A percentile compares a stretch with the other conserved stretches of the same genome.
Conservation (phyloP, 2,888 invertebrate species). For the Cephus sareptanus region DNA sequence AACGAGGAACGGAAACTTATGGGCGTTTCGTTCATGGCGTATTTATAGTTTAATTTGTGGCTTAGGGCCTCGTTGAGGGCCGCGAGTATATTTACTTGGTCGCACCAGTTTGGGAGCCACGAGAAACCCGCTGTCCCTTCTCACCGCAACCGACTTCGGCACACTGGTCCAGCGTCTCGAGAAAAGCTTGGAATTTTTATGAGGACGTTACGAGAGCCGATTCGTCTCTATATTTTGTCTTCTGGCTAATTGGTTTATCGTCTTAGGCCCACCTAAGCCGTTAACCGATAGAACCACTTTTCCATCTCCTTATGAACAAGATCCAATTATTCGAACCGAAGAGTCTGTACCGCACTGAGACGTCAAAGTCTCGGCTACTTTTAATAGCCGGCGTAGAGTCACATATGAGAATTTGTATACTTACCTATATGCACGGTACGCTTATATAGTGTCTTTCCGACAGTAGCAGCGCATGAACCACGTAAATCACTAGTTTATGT, state of each 20-base stretch:
- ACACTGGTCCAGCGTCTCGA: constrained; percentile 35
- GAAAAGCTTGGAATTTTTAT: constrained; percentile 52
- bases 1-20: too few relatives aligned
- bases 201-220: constrained; percentile 47
- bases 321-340: too few relatives aligned
- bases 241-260: constrained; percentile 1
- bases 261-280: background rate
- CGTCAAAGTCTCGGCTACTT: too few relatives aligned
- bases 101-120: constrained; percentile 39
- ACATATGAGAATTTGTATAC: too few relatives aligned
- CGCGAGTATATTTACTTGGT: constrained; percentile 60
- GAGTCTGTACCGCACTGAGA: too few relatives aligned
- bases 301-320: too few relatives aligned
- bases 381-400: too few relatives aligned
- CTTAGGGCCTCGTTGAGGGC: constrained; percentile 57
- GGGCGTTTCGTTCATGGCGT: constrained; percentile 25
- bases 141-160: background rate
- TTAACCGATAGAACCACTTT: too few relatives aligned
- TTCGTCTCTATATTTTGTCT: constrained; percentile 2
- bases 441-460: background rate
- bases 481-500: constrained; percentile 59
- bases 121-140: constrained; percentile 14
- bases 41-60: constrained; percentile 64
- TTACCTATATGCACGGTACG: too few relatives aligned
- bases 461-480: constrained; percentile 32